Conservation (phyloP, 2,888 invertebrate genomes). For the Rapana venosa region DNA sequence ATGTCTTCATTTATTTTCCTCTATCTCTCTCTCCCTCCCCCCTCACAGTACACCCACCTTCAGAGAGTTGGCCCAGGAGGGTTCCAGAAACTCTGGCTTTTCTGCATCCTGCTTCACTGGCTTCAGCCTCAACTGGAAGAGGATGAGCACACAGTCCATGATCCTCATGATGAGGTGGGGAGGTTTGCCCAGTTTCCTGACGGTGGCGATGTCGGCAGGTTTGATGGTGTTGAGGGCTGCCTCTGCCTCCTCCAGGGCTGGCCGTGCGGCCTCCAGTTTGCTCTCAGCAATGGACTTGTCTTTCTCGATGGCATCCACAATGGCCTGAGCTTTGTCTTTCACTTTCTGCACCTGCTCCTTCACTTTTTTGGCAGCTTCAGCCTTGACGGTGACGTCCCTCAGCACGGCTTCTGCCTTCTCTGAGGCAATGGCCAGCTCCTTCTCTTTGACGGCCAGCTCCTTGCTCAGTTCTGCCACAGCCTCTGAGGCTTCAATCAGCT, state of each 20-base stretch:
- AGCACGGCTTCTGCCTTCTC: slow-evolving; percentile 86
- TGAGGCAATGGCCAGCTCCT: slow-evolving; percentile 89
- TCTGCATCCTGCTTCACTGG: slow-evolving; percentile 74
- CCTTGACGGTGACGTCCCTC: slow-evolving; percentile 77
- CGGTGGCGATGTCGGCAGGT: slow-evolving; percentile 78
- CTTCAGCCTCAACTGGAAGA: slow-evolving; percentile 74
- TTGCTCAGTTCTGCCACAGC: slow-evolving; percentile 88
- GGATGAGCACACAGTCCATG: slow-evolving; percentile 78
- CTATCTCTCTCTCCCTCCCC: neutral
- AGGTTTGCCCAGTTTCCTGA: slow-evolving; percentile 77
- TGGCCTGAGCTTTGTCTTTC: slow-evolving; percentile 78
- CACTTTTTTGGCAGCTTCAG: slow-evolving; percentile 78
- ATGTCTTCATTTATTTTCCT: neutral
- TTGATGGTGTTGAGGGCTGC: slow-evolving; percentile 80
- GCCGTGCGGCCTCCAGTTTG: slow-evolving; percentile 77
- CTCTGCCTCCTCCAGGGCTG: slow-evolving; percentile 78
- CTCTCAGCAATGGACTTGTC: slow-evolving; percentile 76
- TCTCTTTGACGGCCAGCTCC: slow-evolving; percentile 90
- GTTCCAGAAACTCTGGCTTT: slow-evolving; percentile 70
- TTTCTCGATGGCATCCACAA: slow-evolving; percentile 77
- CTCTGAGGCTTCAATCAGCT: slow-evolving; percentile 77
- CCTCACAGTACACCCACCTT: slow-evolving; percentile 65
- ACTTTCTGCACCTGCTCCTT: slow-evolving; percentile 79
- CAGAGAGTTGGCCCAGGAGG: slow-evolving; percentile 78
- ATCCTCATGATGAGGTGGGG: slow-evolving; percentile 79